Evolutionary conservation across 1,140 invertebrate species (phyloP), one percentile per base, ranked within the genome.

Genomic region (Ctenoplectra terminalis): DNA sequence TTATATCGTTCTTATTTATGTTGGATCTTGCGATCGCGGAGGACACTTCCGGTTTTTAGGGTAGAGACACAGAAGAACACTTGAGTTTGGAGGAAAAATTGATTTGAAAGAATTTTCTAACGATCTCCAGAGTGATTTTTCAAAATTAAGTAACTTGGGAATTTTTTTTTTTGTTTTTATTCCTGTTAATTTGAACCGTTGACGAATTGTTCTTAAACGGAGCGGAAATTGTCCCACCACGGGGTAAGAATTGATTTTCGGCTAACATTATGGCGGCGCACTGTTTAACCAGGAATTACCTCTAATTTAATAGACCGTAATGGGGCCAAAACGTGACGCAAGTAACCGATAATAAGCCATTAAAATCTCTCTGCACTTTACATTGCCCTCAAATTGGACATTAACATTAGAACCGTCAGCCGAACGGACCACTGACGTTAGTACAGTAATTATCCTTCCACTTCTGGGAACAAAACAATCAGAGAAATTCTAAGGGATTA

Each of bases 231-330:
- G 56, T 70, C 29, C 66, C 20, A 26, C 7, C 37, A 20, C 8
- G 23, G 31, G 17, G 76, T 79, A 79, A 79, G 76, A 72, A 79
- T 72, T 72, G 76, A 80, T 80, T 73, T 80, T 63, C 77, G 77
- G 70, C 50, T 64, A 80, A 80, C 56, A 50, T 72, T 63, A 73
- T 73, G 48, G 77, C 70, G 70, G 56, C 48, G 37, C 70, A 73
- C 77, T 80, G 77, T 80, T 80, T 80, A 80, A 80, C 69, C 77
- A 80, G 77, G 77, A 80, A 80, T 80, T 80, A 80, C 77, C 77
- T 73, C 77, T 80, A 80, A 80, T 73, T 80, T 80, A 73, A 80
- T 80, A 80, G 77, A 80, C 77, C 77, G 77, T 80, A 80, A 80
- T 80, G 69, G 77, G 58, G 77, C 77, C 77, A 80, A 80, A 80